phyloP scores from a whole-genome alignment of 2,888 invertebrate genomes.

The Phlogophora meticulosa region DNA sequence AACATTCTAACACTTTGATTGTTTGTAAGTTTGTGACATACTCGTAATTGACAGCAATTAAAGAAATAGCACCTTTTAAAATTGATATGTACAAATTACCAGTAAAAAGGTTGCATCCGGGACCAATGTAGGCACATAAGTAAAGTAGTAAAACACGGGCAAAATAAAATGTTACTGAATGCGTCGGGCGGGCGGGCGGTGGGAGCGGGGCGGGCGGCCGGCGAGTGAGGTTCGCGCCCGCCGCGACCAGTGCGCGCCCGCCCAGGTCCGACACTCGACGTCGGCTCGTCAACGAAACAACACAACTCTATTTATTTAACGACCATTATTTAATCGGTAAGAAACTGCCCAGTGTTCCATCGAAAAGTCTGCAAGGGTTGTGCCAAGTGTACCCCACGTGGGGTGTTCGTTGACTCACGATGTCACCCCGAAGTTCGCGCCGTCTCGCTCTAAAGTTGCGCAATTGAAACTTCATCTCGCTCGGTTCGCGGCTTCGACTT shows the following conservation, averaged over 20 bases:
- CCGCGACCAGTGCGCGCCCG: conserved; percentile 88
- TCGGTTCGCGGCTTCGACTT: conserved; percentile 70
- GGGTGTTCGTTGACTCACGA: conserved; percentile 64
- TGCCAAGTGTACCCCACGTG: conserved; percentile 76
- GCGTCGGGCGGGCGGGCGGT: conserved; percentile 74
- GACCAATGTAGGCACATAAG: conserved; percentile 66
- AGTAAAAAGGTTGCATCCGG: conserved; percentile 65
- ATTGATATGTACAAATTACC: conserved; percentile 19
- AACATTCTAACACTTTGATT: background rate
- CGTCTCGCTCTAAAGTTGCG: conserved; percentile 82
- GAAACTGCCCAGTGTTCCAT: conserved; percentile 80
- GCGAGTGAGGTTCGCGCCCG: conserved; percentile 72
- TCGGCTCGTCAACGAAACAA: conserved; percentile 90
- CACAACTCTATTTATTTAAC: conserved; percentile 85
- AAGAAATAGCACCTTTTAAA: background rate
- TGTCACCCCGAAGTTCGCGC: conserved; percentile 72
- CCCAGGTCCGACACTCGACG: conserved; percentile 91
- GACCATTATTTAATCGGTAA: conserved; percentile 89
- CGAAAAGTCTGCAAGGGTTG: conserved; percentile 74
- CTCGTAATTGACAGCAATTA: background rate
- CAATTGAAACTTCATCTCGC: conserved; percentile 78
- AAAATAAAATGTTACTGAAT: conserved; percentile 80
- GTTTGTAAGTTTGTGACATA: background rate
- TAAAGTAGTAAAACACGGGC: conserved; percentile 75
- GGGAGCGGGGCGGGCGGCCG: conserved; percentile 72